Conservation (phyloP, 2,113 vertebrate species). For the Notechis scutatus region DNA sequence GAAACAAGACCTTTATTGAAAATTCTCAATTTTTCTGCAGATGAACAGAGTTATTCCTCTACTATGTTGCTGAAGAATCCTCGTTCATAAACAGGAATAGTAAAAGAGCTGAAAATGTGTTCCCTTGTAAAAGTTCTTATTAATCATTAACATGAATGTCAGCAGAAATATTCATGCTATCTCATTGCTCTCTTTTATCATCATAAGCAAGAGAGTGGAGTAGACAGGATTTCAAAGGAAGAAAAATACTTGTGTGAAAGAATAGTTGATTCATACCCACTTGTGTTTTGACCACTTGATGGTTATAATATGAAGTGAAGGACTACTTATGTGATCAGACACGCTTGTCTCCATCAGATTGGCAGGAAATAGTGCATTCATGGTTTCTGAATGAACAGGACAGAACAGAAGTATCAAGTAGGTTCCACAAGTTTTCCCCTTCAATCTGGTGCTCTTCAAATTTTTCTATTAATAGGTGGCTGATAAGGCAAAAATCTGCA, state of each 20-base stretch:
- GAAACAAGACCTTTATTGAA: conserved; percentile 23
- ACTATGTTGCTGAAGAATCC: neutral
- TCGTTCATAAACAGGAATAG: neutral
- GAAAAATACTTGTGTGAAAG: neutral
- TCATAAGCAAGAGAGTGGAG: neutral
- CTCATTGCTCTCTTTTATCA: neutral
- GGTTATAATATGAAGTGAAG: neutral
- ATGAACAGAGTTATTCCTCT: neutral
- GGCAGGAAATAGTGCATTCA: neutral
- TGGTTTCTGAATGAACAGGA: neutral
- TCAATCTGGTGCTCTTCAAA: neutral
- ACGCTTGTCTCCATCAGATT: neutral
- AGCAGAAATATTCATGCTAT: neutral
- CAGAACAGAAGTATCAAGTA: neutral
- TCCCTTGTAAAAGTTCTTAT: neutral
- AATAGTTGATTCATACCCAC: neutral
- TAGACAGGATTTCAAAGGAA: neutral
- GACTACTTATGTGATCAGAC: neutral
- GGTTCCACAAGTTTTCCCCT: neutral
- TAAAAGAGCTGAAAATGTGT: neutral
- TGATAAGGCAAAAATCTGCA: neutral
- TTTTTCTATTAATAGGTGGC: neutral
- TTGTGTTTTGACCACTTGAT: neutral
- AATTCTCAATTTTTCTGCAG: conserved; percentile 7
- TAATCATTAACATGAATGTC: neutral